Conservation (phyloP, 2,113 vertebrate genomes). For the Lanius ludovicianus region DNA sequence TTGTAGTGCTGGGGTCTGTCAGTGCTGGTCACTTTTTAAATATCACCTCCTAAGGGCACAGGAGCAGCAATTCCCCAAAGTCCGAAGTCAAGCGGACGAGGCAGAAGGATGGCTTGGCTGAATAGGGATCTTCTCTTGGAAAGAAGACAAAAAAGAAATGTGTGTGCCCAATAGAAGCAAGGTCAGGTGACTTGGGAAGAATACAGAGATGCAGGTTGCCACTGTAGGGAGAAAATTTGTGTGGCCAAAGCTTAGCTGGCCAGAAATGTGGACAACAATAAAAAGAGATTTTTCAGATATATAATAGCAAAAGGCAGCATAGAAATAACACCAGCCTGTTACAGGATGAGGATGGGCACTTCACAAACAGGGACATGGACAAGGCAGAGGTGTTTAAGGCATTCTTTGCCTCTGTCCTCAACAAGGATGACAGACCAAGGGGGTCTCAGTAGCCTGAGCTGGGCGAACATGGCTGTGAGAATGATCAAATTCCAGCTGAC, state of each 20-base stretch:
- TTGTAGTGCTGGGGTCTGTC: neutral
- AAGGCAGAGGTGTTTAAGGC: neutral
- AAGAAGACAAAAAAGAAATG: neutral
- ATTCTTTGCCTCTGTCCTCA: neutral
- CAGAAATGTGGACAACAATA: neutral
- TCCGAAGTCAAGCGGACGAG: neutral
- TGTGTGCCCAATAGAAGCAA: neutral
- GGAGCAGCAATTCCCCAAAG: neutral
- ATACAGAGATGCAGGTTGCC: neutral
- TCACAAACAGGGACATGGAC: neutral
- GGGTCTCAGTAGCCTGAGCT: neutral
- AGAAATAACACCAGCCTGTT: neutral
- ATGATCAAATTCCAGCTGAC: neutral
- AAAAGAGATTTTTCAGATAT: neutral
- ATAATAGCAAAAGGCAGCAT: neutral
- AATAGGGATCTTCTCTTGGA: neutral
- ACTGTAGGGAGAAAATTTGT: rapidly evolving
- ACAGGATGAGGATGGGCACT: neutral
- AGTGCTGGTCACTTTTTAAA: neutral
- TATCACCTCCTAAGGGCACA: neutral
- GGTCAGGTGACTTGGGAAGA: neutral
- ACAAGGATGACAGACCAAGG: neutral
- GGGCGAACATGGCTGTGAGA: neutral
- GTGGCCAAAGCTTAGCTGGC: neutral
- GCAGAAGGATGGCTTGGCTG: neutral